Evolutionary conservation across 2,797 vertebrate genomes (phyloP), one percentile per base, ranked within the genome.

Genomic region (Furcifer pardalis): DNA sequence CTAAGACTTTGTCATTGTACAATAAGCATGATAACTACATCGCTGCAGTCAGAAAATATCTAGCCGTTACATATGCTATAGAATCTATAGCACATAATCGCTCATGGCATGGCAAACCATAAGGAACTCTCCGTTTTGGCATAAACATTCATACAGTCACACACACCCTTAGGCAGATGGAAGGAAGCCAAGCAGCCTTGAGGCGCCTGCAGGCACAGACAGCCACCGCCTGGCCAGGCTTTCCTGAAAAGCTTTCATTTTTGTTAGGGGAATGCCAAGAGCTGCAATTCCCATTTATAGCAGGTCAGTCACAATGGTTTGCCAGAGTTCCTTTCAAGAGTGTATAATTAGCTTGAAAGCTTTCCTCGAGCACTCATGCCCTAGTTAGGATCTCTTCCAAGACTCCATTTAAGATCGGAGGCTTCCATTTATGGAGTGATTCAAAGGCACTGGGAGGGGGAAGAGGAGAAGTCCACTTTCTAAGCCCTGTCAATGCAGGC

Each of bases 231-330:
- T 30, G 84, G 56, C 72, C 77, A 73, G 42, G 5, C 87, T 91
- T 83, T 79, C 85, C 46, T 56, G 19, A 0, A 0, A 88, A 35
- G 44, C 69, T 42, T 37, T 71, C 63, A 9, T 62, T 86, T 76
- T 86, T 78, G 72, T 87, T 74, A 42, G 76, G 82, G 42, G 10
- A 37, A 60, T 44, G 44, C 77, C 82, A 89, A 87, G 60, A 91
- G 52, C 75, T 88, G 71, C 81, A 84, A 77, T 86, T 89, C 86
- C 79, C 72, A 84, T 90, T 90, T 86, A 81, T 71, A 83, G 63
- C 37, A 77, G 40, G 74, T 82, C 72, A 44, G 72, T 68, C 73
- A 82, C 30, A 42, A 56, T 52, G 69, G 15, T 42, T 90, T 91
- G 91, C 88, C 83, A 84, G 78, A 46, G 2, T 81, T 0, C 82